Base-by-base conservation (phyloP, 2,113 vertebrate species). In the Cariama cristata region DNA sequence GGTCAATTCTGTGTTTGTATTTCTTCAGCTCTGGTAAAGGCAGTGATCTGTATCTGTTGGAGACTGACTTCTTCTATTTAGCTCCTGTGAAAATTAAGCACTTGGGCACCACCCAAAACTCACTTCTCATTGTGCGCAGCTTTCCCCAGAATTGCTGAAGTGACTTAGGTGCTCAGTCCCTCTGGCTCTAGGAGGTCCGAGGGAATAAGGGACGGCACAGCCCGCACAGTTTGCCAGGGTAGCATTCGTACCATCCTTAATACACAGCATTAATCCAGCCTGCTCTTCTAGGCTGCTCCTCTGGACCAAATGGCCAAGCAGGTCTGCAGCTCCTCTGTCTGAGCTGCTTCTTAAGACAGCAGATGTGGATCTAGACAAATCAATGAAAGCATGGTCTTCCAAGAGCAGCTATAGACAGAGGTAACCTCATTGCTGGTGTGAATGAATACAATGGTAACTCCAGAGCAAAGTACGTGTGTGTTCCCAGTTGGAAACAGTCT, bases 211-310 rank as follows among this genome's bases (percentile, higher is more conserved):
- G 14, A 4, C 67, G 0, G 20, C 6, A 3, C 60, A 72, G 49
- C 33, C 40, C 19, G 53, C 12, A 2, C 6, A 11, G 33, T 33
- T 52, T 33, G 33, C 33, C 10, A 1, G 32, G 0, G 10, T 10
- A 28, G 35, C 28, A 2, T 77, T 52, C 3, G 2, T 22, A 14
- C 68, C 14, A 2, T 44, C 62, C 27, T 22, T 38, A 38, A 27
- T 4, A 35, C 35, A 7, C 11, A 27, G 52, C 8, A 30, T 38
- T 40, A 42, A 42, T 26, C 28, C 44, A 26, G 35, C 44, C 30
- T 30, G 4, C 35, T 24, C n/a, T 21, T 20, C 30, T 27, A 6
- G 23, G 35, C 62, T n/a, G 82, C 44, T 59, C 35, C 62, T 44
- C 35, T 10, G 12, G 52, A 14, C 23, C 17, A 12, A 55, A 30